These are phyloP conservation scores for Colossoma macropomum DNA, from an alignment of 2,113 vertebrate genomes.

Conservation along the genomic window DNA sequence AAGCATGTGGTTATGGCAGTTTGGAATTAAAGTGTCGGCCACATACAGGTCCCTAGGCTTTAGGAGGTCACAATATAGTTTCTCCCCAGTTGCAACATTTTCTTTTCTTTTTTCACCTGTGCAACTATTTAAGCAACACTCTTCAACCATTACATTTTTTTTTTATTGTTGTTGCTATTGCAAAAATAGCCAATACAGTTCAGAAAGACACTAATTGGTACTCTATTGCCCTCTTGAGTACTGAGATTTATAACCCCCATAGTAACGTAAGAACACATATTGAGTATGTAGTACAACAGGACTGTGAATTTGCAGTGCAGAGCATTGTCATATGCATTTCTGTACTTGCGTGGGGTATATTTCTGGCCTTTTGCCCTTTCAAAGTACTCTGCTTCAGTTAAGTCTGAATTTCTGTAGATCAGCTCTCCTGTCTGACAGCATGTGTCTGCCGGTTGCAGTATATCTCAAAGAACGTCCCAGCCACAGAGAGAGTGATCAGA, in stretches of 20 bases:
- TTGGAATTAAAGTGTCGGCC: too few species aligned
- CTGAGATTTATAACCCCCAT: not conserved
- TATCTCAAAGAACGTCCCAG: constrained; percentile 94
- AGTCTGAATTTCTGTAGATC: not conserved
- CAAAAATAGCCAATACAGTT: not conserved
- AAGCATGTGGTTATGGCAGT: too few species aligned
- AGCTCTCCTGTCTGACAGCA: not conserved
- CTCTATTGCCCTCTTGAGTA: not conserved
- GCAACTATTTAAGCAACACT: too few species aligned
- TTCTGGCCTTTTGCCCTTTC: not conserved
- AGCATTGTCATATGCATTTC: not conserved
- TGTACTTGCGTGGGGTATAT: not conserved
- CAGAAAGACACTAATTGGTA: not conserved
- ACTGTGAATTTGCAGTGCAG: not conserved
- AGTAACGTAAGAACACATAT: not conserved
- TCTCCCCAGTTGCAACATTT: too few species aligned
- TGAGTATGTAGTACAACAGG: not conserved
- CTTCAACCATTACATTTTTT: not conserved
- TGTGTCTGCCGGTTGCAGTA: constrained; percentile 77
- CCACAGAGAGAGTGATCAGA: constrained; percentile 91
- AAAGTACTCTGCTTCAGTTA: not conserved
- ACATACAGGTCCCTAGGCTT: too few species aligned
- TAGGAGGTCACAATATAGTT: too few species aligned
- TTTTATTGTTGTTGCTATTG: not conserved
- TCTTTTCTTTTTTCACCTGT: too few species aligned